Percentiles rank a stretch among this genome's conserved stretches.
phyloP scores from a whole-genome alignment of 1,140 invertebrate genomes.

The Sipha flava region DNA sequence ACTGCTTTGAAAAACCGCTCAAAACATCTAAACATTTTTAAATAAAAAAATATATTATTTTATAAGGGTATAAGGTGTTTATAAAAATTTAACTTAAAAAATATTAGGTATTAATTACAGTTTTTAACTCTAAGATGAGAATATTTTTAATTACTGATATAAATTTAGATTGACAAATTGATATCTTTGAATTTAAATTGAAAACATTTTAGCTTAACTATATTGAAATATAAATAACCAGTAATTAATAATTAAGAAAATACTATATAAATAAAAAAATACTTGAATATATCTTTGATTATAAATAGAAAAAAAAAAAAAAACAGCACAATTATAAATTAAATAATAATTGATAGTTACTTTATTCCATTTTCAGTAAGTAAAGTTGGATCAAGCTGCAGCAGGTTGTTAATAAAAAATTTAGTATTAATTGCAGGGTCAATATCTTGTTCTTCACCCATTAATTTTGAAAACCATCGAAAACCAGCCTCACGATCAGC shows the following conservation, averaged over 20 bases:
- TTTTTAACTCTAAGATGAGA: too few relatives aligned
- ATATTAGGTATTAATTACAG: too few relatives aligned
- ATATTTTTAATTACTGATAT: too few relatives aligned
- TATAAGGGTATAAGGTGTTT: not conserved
- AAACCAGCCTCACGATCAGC: slow-evolving; percentile 94
- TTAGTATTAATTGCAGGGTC: slow-evolving; percentile 93
- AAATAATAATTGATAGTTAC: slow-evolving; percentile 44
- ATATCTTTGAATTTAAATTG: too few relatives aligned
- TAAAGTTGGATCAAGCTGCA: slow-evolving; percentile 81
- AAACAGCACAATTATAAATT: not conserved
- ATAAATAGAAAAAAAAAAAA: too few relatives aligned
- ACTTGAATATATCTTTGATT: too few relatives aligned
- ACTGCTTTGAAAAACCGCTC: slow-evolving; percentile 95
- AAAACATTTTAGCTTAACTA: too few relatives aligned
- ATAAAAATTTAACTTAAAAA: not conserved
- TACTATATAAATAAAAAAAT: too few relatives aligned
- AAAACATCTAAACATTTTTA: slow-evolving; percentile 54
- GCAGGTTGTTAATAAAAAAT: slow-evolving; percentile 93
- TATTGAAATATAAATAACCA: too few relatives aligned
- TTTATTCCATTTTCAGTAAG: slow-evolving; percentile 94
- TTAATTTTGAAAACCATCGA: slow-evolving; percentile 97
- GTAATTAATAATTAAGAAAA: too few relatives aligned
- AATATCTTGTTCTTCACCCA: slow-evolving; percentile 94
- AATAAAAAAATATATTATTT: not conserved
- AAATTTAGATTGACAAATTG: too few relatives aligned